Evolutionary conservation across 2,113 vertebrate genomes (phyloP), one percentile per base, ranked within the genome.

Genomic region (Sebastes schlegelii): DNA sequence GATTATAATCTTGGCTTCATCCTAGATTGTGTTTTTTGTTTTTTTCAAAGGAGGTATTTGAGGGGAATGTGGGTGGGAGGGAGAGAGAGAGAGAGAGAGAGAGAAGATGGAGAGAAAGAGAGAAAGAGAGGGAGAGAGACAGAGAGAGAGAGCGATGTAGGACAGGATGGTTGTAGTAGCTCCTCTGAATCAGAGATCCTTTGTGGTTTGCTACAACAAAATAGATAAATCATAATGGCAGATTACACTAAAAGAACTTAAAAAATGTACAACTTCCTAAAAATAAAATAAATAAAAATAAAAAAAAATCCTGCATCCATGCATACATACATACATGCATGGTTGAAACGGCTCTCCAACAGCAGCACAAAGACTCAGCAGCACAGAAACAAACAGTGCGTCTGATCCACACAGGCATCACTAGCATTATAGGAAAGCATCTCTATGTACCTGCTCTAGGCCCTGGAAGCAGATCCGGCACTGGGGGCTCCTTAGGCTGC

Each of bases 381-480:
- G 48, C 54, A 57, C 64, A 51, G n/a, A 66, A 69, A 72, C 52
- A 80, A 87, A 83, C 71, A 77, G 8, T 2, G 26, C 64, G 46
- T 61, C 54, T 74, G 19, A 8, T 69, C 49, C 42, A 54, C 62
- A 55, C 34, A 58, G 83, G 71, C 49, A 55, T 51, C 82, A 34
- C 34, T 34, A 48, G 61, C 80, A 51, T 52, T 17, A 57, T n/a
- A 60, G 51, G 52, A 63, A 34, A 46, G 23, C 69, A 65, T 45
- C 10, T 34, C 14, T 51, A 70, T 87, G 63, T 61, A 98, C 97
- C 97, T 98, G 97, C 92, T 98, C 97, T 0, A 94, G 97, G 89
- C 97, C 97, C 83, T 98, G 97, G 94, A 98, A 98, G 85, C 97
- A 98, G 95, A 98, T 98, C 88, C 97, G 94, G 92, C 97, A 98